A percentile compares a stretch with the other conserved stretches of the same genome.
These are phyloP conservation scores for Ecliptopera silaceata DNA, from an alignment of 2,888 invertebrate species.

Conservation along the genomic window DNA sequence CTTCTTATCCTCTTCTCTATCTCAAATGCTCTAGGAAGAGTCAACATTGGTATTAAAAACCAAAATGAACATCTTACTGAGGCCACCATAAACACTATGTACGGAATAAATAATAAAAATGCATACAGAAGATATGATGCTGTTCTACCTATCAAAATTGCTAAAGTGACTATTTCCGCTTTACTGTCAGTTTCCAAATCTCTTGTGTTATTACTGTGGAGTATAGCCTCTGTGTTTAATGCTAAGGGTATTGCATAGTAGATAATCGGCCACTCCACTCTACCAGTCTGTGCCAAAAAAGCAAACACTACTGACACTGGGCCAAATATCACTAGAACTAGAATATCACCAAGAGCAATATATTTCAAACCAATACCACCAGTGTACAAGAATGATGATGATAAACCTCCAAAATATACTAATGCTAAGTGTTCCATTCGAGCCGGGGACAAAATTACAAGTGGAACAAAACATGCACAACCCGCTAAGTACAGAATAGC, in stretches of 20 bases:
- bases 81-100: slow-evolving; percentile 93
- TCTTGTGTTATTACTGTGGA: slow-evolving; percentile 97
- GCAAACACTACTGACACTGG: slow-evolving; percentile 97
- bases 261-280: slow-evolving; percentile 94
- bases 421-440: slow-evolving; percentile 97
- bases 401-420: slow-evolving; percentile 97
- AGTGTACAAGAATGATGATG: slow-evolving; percentile 97
- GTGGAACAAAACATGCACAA: slow-evolving; percentile 90
- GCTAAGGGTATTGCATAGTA: slow-evolving; percentile 97
- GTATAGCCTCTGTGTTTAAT: slow-evolving; percentile 96
- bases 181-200: slow-evolving; percentile 94
- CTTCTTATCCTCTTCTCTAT: slow-evolving; percentile 94
- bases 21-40: slow-evolving; percentile 93
- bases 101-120: slow-evolving; percentile 94
- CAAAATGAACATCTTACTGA: slow-evolving; percentile 92
- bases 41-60: slow-evolving; percentile 94
- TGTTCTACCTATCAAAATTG: slow-evolving; percentile 95
- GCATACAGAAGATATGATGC: slow-evolving; percentile 96
- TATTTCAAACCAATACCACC: slow-evolving; percentile 98
- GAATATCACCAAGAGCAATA: slow-evolving; percentile 96
- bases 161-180: slow-evolving; percentile 96
- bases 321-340: slow-evolving; percentile 96
- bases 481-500: slow-evolving; percentile 94
- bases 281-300: slow-evolving; percentile 95
- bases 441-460: slow-evolving; percentile 92